Base-by-base conservation (phyloP, 2,888 invertebrate species). In the Peribatodes rhomboidaria region DNA sequence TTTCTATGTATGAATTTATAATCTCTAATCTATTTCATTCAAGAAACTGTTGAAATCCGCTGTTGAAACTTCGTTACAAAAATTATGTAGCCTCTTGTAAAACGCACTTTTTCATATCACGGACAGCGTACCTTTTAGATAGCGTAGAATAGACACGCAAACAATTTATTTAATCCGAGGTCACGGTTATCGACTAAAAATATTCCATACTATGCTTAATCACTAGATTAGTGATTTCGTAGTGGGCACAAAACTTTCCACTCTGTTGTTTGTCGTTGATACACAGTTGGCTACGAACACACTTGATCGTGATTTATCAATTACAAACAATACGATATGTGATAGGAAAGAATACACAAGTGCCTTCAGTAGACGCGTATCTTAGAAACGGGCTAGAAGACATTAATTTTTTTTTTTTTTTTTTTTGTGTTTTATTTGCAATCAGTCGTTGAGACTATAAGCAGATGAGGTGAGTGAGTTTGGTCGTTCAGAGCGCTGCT, bases 131-230 rank as follows among this genome's bases (percentile, higher is more conserved):
- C 22, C 7, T 22, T n/a, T 1, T 10, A 31, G 58, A 53, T 60
- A 60, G 58, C 54, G 54, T 59, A 58, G 65, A 54, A 59, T 44
- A 58, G 68, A 70, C 65, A 73, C 10, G 20, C 50, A 50, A 50
- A 18, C 50, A 50, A 27, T 66, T 49, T 14, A 20, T 65, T 47
- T 76, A 78, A 74, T 77, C 63, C 64, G 71, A 65, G 70, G 72
- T 72, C 74, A 79, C 72, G 76, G 76, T 73, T 78, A 65, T 70
- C 70, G 70, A 72, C 78, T 80, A 79, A 84, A 88, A 88, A 88
- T 83, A 85, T 89, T 90, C 89, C 89, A 88, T 79, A 73, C 81
- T 54, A 78, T 78, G 76, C 41, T 73, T 86, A 85, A 89, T 87
- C 86, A 80, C 63, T 74, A 83, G 87, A 88, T 89, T 86, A 87